Evolutionary conservation across 2,888 invertebrate species (phyloP), one percentile per base, ranked within the genome.

Genomic region (Pristionchus mayeri): DNA sequence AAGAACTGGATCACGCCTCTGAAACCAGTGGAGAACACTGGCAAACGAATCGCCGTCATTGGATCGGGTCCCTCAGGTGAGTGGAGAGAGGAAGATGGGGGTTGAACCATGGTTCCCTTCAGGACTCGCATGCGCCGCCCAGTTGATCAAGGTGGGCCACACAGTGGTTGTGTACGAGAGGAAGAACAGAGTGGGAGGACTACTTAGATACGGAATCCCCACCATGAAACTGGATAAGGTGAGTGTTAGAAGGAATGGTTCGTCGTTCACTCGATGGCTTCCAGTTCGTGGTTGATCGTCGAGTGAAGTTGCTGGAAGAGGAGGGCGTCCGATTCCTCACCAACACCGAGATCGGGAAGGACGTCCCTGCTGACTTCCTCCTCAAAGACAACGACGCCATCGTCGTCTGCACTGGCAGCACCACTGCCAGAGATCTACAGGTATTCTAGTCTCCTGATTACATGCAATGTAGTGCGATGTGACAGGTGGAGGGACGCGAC

Each of bases 61-160:
- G 98, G 99, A 0, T 96, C 97, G 3, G 98, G 99, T 0, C 95
- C 95, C 0, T 96, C 98, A 0, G 96, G 91, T 88, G 24, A n/a
- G 44, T 44, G 44, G 13, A 9, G 44, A 13, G 7, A 34, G 27
- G 6, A 67, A 67, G 30, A 30, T 34, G 24, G 6, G 9, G 4
- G n/a, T n/a, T n/a, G n/a, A n/a, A 75, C 40, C 11, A 75, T 50
- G 21, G 1, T 50, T 13, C 11, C 21, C 7, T 3, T 60, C 60
- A 89, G 91, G 98, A 0, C 96, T 99, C 0, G 94, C 98, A 84
- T 98, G 98, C 0, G 98, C 98, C 85, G 98, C 98, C 0, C 99
- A 99, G 92, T 94, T 99, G 0, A 98, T 99, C 93, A 97, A 97
- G 93, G 97, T 96, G 71, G 98, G 98, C 0, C 98, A 99, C 94